A percentile compares a stretch with the other conserved stretches of the same genome.
These are phyloP conservation scores for Coelogynopora nodosa DNA, from an alignment of 2,888 invertebrate genomes.

Conservation along the genomic window DNA sequence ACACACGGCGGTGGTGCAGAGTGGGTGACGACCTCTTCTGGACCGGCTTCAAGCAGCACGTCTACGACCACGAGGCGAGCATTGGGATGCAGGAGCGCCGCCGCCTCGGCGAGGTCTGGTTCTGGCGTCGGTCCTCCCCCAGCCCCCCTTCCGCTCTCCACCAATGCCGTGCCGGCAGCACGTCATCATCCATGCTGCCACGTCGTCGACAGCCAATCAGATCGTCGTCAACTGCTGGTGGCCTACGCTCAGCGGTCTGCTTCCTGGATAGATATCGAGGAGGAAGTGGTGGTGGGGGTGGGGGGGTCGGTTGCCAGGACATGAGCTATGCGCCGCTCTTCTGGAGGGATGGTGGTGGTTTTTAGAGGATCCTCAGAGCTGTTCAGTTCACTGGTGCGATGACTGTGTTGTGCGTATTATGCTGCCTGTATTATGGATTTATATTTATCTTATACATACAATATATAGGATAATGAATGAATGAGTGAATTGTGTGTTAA, in stretches of 20 bases:
- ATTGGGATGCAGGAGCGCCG: not conserved
- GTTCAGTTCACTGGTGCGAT: no score
- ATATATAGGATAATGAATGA: no score
- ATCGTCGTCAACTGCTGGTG: constrained; percentile 13
- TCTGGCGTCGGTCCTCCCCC: no score
- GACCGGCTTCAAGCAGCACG: not conserved
- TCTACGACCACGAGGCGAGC: not conserved
- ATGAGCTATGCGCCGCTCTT: constrained; percentile 6
- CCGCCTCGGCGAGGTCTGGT: constrained; percentile 8
- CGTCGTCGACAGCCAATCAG: not conserved
- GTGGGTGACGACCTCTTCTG: not conserved
- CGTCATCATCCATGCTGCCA: no score
- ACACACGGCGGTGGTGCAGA: no score
- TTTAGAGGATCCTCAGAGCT: no score
- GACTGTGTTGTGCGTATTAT: no score
- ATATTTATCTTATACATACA: no score
- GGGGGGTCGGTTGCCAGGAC: not conserved
- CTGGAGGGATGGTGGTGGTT: not conserved
- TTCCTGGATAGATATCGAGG: not conserved
- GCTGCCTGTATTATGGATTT: no score
- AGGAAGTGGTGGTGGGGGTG: not conserved
- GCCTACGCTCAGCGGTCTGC: not conserved
- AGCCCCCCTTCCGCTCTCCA: not conserved
- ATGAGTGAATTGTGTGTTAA: no score
- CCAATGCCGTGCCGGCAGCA: not conserved